These are phyloP conservation scores for Sorex maritimensis DNA, from an alignment of 2,797 vertebrate genomes.

Conservation along the genomic window DNA sequence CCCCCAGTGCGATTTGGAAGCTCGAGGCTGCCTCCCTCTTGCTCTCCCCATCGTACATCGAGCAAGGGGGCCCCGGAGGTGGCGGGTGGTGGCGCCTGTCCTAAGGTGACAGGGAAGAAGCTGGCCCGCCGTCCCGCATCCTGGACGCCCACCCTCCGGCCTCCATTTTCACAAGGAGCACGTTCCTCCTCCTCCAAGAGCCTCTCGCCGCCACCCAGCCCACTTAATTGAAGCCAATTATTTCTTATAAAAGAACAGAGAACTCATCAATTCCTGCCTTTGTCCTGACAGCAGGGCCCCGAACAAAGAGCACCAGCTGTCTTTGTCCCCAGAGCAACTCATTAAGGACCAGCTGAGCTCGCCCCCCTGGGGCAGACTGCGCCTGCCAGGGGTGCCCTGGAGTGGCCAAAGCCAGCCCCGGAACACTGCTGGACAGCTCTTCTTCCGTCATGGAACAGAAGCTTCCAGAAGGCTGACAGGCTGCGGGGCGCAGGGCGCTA, in stretches of 20 bases:
- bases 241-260: constrained; percentile 78
- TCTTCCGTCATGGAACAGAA: too few species aligned
- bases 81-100: too few species aligned
- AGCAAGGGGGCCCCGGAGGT: too few species aligned
- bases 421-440: not conserved
- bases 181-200: constrained; percentile 1
- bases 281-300: constrained; percentile 63
- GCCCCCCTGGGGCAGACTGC: not conserved
- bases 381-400: not conserved
- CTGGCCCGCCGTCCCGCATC: too few species aligned
- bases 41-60: too few species aligned
- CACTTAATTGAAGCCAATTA: constrained; percentile 85
- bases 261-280: constrained; percentile 56
- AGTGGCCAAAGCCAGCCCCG: not conserved
- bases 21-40: too few species aligned
- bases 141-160: too few species aligned
- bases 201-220: constrained; percentile 54
- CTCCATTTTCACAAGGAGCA: too few species aligned
- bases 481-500: too few species aligned
- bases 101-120: too few species aligned
- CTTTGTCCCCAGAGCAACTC: constrained; percentile 65
- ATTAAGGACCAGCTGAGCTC: constrained; percentile 78
- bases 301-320: constrained; percentile 59
- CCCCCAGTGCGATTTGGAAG: too few species aligned
- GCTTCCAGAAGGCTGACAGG: too few species aligned